Percentiles rank a stretch among this genome's conserved stretches.
phyloP scores from a whole-genome alignment of 1,140 invertebrate species.

The Sycobia sp. region DNA sequence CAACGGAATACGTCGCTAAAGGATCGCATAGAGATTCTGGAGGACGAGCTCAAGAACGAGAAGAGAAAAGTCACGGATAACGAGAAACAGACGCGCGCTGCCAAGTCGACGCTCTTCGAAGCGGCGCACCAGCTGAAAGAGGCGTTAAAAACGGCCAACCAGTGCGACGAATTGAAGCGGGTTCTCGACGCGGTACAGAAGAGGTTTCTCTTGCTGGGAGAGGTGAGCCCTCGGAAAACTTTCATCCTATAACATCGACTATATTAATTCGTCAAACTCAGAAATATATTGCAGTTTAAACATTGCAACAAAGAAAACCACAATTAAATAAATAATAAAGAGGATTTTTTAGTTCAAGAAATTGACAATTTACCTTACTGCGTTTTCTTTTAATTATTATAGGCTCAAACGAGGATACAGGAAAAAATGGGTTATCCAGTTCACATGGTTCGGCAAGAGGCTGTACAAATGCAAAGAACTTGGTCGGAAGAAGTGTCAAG shows the following conservation, averaged over 20 bases:
- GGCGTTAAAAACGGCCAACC: conserved; percentile 61
- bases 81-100: conserved; percentile 57
- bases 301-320: conserved; percentile 17
- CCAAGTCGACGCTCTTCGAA: conserved; percentile 61
- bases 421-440: conserved; percentile 47
- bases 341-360: conserved; percentile 27
- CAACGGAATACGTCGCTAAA: conserved; percentile 49
- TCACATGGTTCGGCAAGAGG: conserved; percentile 52
- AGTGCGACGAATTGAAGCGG: conserved; percentile 61
- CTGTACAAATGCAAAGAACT: conserved; percentile 49
- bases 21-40: conserved; percentile 50
- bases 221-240: conserved; percentile 45
- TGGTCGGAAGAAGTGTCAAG: conserved; percentile 56
- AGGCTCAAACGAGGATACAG: conserved; percentile 52
- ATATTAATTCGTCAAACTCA: no score
- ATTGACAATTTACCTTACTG: not conserved
- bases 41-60: conserved; percentile 60
- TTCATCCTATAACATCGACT: no score
- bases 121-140: conserved; percentile 63
- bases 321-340: conserved; percentile 8
- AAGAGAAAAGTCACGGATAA: conserved; percentile 58
- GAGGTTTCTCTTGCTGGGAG: conserved; percentile 61
- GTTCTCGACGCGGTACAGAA: conserved; percentile 61
- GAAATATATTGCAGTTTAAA: no score
- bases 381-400: conserved; percentile 8